Evolutionary conservation across 2,888 invertebrate genomes (phyloP).

Genomic region (Trichogramma dendrolimi): DNA sequence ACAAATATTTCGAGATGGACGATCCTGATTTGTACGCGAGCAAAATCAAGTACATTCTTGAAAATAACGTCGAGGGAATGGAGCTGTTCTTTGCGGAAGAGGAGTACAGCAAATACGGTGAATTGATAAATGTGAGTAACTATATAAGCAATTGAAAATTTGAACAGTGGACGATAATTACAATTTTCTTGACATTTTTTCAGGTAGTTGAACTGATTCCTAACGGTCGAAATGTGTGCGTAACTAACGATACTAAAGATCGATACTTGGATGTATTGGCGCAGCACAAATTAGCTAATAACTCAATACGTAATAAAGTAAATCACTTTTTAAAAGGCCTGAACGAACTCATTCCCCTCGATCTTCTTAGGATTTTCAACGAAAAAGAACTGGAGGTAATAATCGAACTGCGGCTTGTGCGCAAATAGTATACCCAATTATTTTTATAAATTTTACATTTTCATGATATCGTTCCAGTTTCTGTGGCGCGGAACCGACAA

Average conservation of each 20-base stretch:
- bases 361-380: conserved; percentile 89
- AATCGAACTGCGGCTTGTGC: not conserved
- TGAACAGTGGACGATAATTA: not conserved
- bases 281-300: conserved; percentile 77
- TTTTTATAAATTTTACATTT: not conserved
- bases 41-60: conserved; percentile 89
- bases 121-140: conserved; percentile 62
- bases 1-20: conserved; percentile 95
- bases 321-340: conserved; percentile 87
- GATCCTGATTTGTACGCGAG: conserved; percentile 89
- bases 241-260: conserved; percentile 71
- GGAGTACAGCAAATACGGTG: conserved; percentile 75
- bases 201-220: conserved; percentile 75
- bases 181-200: conserved; percentile 1
- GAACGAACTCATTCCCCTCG: conserved; percentile 86
- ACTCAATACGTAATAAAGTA: conserved; percentile 74
- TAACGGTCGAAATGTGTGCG: conserved; percentile 72
- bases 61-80: conserved; percentile 81
- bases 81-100: conserved; percentile 88
- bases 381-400: conserved; percentile 90
- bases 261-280: conserved; percentile 85
- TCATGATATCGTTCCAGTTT: conserved; percentile 56
- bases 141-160: not conserved
- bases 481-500: conserved; percentile 90
- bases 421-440: not conserved